A percentile compares a stretch with the other conserved stretches of the same genome.
Conservation (phyloP, 2,113 vertebrate species). For the Megaleporinus macrocephalus region DNA sequence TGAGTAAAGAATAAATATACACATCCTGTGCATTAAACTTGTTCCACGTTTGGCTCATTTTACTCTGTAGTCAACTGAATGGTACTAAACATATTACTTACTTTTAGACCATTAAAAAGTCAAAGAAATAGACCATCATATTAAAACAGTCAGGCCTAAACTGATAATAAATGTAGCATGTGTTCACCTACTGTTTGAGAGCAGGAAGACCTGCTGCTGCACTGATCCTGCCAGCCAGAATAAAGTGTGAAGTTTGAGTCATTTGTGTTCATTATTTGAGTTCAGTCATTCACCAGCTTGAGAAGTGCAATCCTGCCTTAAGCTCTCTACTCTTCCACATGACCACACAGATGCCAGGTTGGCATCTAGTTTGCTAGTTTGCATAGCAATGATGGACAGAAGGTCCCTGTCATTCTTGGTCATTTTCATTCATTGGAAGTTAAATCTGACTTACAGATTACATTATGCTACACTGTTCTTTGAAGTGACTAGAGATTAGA, state of each 20-base stretch:
- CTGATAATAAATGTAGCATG: not conserved
- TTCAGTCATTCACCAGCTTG: not conserved
- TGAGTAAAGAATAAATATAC: no score
- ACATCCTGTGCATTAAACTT: no score
- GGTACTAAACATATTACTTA: not conserved
- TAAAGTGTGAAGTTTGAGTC: not conserved
- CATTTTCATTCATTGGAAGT: not conserved
- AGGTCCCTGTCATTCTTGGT: not conserved
- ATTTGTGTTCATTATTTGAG: not conserved
- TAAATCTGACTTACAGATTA: not conserved
- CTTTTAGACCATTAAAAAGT: not conserved
- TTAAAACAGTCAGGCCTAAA: not conserved
- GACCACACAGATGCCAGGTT: not conserved
- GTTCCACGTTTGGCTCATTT: no score
- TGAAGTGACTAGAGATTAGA: not conserved
- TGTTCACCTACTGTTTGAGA: not conserved
- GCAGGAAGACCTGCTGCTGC: not conserved
- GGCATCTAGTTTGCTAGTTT: not conserved
- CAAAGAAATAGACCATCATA: not conserved
- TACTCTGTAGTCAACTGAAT: not conserved
- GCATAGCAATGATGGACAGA: not conserved
- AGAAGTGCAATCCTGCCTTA: not conserved
- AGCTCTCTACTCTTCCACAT: not conserved
- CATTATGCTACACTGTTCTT: not conserved
- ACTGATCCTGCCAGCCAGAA: not conserved